phyloP scores from a whole-genome alignment of 2,113 vertebrate genomes.

The Aepyceros melampus region DNA sequence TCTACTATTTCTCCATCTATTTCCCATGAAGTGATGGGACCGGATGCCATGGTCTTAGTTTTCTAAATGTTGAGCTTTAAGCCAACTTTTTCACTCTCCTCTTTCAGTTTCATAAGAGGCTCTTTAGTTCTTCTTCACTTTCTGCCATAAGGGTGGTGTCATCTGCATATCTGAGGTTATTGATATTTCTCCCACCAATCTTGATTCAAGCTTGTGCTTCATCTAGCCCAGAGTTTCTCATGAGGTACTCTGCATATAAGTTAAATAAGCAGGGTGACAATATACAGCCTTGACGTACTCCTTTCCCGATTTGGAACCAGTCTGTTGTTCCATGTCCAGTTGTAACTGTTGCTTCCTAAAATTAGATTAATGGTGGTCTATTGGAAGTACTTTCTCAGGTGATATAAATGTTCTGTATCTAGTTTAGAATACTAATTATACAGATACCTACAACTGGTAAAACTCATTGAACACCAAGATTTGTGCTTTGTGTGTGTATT shows the following conservation, averaged over 20 bases:
- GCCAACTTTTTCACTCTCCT: neutral
- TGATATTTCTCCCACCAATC: neutral
- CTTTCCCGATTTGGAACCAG: neutral
- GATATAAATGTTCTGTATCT: neutral
- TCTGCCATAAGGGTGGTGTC: neutral
- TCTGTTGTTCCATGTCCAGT: neutral
- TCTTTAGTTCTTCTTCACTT: neutral
- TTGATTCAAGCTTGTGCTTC: neutral
- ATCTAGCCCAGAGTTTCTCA: neutral
- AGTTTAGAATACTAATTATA: neutral
- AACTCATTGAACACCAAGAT: neutral
- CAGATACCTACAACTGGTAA: neutral
- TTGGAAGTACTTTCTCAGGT: neutral
- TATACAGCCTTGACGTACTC: neutral
- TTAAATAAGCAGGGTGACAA: neutral
- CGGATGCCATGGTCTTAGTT: neutral
- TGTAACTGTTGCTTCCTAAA: neutral
- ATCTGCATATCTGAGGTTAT: neutral
- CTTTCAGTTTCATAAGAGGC: neutral
- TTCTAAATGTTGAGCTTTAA: neutral
- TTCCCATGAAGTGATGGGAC: neutral
- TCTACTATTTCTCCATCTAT: neutral
- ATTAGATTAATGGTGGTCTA: neutral
- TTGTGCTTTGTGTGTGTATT: neutral
- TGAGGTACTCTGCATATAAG: neutral